Evolutionary conservation across 2,888 invertebrate genomes (phyloP), one percentile per base, ranked within the genome.

Genomic region (Coenonympha arcania): DNA sequence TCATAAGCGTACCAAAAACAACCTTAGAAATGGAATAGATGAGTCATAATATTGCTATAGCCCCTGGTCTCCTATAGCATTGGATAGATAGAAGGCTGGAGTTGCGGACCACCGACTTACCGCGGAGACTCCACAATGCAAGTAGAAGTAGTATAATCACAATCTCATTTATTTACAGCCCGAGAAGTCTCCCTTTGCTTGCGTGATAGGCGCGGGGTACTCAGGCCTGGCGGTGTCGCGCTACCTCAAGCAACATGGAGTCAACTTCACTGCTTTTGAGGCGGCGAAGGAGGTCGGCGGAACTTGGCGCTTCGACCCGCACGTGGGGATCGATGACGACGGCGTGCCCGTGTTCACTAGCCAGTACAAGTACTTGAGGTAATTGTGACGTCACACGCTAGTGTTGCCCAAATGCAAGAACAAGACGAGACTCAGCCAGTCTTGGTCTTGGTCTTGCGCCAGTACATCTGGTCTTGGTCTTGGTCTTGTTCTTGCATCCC

Each of bases 251-350:
- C 78, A 87, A 57, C 79, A 87, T 62, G 73, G 73, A 1, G 73
- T 75, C 50, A 84, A 89, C 55, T 87, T 88, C 64, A 85, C 84
- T 0, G 89, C 91, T 6, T 94, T 90, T 64, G 95, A 95, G 65
- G 91, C 92, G 58, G 87, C 89, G 0, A 79, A 80, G 9, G 66
- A 83, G 44, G 71, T 94, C 11, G 95, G 95, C 4, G 95, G 95
- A 1, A 93, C 93, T 0, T 95, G 95, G 95, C 83, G 90, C 20
- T 94, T 92, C 68, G 90, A 89, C 5, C 90, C 93, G 4, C 71
- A 85, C 15, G 83, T 87, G 1, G 92, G 90, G 1, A 61, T 73
- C 0, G 92, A 93, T 58, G 87, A 90, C 34, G 82, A 90, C 70
- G 92, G 92, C 0, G 62, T 90, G 11, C 91, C 92, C 0, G 76